Evolutionary conservation across 2,888 invertebrate genomes (phyloP), one percentile per base, ranked within the genome.

Genomic region (Epinotia nisella): DNA sequence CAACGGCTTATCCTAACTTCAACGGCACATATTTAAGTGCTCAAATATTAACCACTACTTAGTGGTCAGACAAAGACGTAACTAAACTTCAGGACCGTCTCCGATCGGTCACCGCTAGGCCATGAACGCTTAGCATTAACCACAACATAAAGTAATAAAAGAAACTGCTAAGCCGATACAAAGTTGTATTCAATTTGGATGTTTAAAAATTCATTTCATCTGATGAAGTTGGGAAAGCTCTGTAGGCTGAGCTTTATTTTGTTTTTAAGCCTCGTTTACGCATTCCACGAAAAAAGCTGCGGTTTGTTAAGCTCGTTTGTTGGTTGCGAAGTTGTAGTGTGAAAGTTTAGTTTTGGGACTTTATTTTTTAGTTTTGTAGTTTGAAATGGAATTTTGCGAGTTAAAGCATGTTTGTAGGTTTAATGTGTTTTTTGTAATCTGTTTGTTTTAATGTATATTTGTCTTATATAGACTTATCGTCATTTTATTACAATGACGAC

Each of bases 151-250:
- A 39, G 39, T 65, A 65, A 55, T 53, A 64, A 64, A 35, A 64
- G 51, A 55, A 39, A 39, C 39, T 21, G 35, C 13, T 55, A 66
- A 66, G 66, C 41, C 66, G 15, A 10, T 15, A 66, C 39, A 56
- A 56, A 66, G 55, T 56, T 66, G 66, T 39, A 55, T 24, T 56
- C 21, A 41, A 66, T 66, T 66, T 41, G 41, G 55, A 11, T 17
- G 66, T 66, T 65, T 66, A 55, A 66, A 66, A 66, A 66, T 66
- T 66, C 55, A 66, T 66, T 56, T 21, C 53, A 56, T 55, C 41
- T 56, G 56, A 66, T 41, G 41, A 56, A 66, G 56, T 66, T 66
- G 39, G 41, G 1, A 56, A 53, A 66, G 66, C 66, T 65, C 35
- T 9, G 53, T 13, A n/a, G 58, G 9, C 21, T 53, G 35, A 53